These are phyloP conservation scores for Halotydeus destructor DNA, from an alignment of 1,140 invertebrate genomes.

Conservation along the genomic window DNA sequence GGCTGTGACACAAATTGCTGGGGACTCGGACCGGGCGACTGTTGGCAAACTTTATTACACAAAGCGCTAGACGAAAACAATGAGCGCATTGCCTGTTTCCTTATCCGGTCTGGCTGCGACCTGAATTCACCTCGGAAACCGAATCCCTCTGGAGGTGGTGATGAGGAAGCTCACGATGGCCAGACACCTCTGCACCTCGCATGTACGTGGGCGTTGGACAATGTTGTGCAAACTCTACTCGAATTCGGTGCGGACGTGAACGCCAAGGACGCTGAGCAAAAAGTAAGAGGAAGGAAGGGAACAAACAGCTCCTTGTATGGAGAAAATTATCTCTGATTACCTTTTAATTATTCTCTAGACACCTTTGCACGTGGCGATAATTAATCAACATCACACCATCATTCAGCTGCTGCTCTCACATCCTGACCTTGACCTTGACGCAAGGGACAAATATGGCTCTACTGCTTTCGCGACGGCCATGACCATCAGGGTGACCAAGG, in stretches of 20 bases:
- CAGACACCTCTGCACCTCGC: conserved; percentile 65
- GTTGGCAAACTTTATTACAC: conserved; percentile 70
- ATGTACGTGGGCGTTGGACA: conserved; percentile 70
- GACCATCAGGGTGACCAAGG: conserved; percentile 67
- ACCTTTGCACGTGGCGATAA: conserved; percentile 70
- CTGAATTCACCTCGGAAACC: conserved; percentile 52
- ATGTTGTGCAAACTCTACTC: conserved; percentile 61
- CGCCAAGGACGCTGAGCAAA: conserved; percentile 56
- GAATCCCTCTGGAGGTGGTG: conserved; percentile 47
- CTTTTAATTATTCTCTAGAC: too few relatives aligned
- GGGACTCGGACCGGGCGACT: conserved; percentile 60
- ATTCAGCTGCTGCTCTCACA: conserved; percentile 60
- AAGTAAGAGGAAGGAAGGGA: too few relatives aligned
- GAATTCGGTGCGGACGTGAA: conserved; percentile 78
- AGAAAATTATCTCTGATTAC: too few relatives aligned
- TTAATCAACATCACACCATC: conserved; percentile 65
- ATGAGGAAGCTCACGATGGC: conserved; percentile 49
- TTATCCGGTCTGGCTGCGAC: conserved; percentile 75
- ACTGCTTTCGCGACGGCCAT: conserved; percentile 84
- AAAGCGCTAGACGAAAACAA: conserved; percentile 84
- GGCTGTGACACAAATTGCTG: conserved; percentile 61
- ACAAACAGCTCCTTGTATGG: too few relatives aligned
- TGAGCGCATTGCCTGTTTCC: conserved; percentile 61
- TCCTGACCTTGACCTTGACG: conserved; percentile 54
- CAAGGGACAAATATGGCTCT: conserved; percentile 58